Evolutionary conservation across 2,113 vertebrate species (phyloP).

Genomic region (Telmatochromis sp.): DNA sequence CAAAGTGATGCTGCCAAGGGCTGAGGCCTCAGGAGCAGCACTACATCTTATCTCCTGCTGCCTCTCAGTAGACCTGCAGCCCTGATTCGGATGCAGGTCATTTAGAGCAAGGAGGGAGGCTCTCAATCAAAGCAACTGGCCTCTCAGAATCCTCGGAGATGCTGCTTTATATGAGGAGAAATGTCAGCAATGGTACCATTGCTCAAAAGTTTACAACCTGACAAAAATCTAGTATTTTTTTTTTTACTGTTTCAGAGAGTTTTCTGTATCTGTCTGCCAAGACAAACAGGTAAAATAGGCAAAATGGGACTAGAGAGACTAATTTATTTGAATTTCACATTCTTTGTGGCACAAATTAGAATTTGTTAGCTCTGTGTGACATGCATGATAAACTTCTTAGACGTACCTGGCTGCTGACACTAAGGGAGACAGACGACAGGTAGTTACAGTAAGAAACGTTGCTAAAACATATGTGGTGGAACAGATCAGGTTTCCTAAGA

Average conservation of each 20-base stretch:
- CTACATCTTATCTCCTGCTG: slow-evolving; percentile 30
- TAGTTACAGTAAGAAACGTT: not conserved
- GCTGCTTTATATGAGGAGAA: not conserved
- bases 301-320: not conserved
- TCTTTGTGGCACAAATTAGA: not conserved
- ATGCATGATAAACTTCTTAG: not conserved
- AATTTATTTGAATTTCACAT: not conserved
- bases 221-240: not conserved
- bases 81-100: slow-evolving; percentile 5
- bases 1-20: slow-evolving; percentile 3
- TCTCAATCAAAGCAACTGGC: slow-evolving; percentile 14
- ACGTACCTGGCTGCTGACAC: not conserved
- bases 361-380: not conserved
- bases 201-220: not conserved
- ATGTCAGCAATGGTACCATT: not conserved
- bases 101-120: not conserved
- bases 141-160: not conserved
- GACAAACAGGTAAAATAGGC: not conserved
- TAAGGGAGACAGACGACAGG: not conserved
- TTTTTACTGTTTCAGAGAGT: not conserved
- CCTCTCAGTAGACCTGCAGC: slow-evolving; percentile 11
- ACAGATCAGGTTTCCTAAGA: not conserved
- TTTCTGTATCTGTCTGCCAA: not conserved
- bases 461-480: not conserved
- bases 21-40: not conserved